These are phyloP conservation scores for Gymnothorax reevesii DNA, from an alignment of 2,797 vertebrate genomes.

Conservation along the genomic window DNA sequence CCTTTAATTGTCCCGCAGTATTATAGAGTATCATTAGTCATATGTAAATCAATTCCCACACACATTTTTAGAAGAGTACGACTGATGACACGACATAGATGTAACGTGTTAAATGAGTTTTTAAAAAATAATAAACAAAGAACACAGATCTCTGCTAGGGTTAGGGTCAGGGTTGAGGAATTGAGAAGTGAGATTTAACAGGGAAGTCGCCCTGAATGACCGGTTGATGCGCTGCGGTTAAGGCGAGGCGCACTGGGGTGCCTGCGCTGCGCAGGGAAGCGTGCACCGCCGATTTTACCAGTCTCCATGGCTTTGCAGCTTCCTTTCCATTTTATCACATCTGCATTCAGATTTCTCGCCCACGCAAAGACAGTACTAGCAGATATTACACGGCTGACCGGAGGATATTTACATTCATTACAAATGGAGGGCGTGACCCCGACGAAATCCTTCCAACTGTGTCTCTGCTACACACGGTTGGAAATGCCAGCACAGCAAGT, in stretches of 20 bases:
- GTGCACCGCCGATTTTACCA: conserved; percentile 32
- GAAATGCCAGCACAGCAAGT: background rate
- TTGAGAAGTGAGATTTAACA: background rate
- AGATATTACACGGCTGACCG: background rate
- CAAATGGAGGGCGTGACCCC: background rate
- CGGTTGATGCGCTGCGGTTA: background rate
- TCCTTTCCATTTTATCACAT: conserved; percentile 72
- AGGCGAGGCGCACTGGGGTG: background rate
- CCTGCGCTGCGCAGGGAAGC: background rate
- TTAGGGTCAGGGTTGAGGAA: background rate
- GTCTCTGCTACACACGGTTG: background rate
- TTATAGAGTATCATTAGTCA: too few relatives aligned
- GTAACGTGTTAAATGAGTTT: too few relatives aligned
- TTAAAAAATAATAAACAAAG: too few relatives aligned
- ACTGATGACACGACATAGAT: too few relatives aligned
- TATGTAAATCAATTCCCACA: too few relatives aligned
- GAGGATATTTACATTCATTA: background rate
- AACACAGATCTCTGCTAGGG: too few relatives aligned
- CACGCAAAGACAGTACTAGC: conserved; percentile 61
- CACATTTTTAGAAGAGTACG: too few relatives aligned
- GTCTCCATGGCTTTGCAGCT: conserved; percentile 52
- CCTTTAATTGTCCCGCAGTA: too few relatives aligned
- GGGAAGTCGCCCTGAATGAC: background rate
- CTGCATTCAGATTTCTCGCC: conserved; percentile 70
- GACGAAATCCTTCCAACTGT: background rate